These are phyloP conservation scores for Ichneumoninae sp. DNA, from an alignment of 2,888 invertebrate species.

Conservation along the genomic window DNA sequence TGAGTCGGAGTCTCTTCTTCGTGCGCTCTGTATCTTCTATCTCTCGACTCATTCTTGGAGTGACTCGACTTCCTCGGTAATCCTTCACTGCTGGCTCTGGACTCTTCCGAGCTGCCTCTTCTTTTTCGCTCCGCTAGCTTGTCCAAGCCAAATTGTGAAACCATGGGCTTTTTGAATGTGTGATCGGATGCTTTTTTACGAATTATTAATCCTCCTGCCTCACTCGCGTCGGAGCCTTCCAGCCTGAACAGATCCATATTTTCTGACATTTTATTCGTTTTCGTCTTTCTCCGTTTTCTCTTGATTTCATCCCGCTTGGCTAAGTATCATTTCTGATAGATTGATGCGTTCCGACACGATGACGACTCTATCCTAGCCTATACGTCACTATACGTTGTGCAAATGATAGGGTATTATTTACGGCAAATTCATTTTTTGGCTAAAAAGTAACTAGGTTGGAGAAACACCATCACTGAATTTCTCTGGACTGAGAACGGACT, in stretches of 20 bases:
- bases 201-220: slow-evolving; percentile 84
- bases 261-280: slow-evolving; percentile 70
- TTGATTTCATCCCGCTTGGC: not conserved
- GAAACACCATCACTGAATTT: no score
- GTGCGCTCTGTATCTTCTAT: slow-evolving; percentile 90
- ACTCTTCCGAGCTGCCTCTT: slow-evolving; percentile 82
- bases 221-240: slow-evolving; percentile 82
- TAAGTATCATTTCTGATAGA: not conserved
- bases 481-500: no score
- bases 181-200: slow-evolving; percentile 84
- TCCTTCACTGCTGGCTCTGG: not conserved
- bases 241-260: slow-evolving; percentile 83
- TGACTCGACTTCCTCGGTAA: slow-evolving; percentile 12
- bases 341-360: not conserved
- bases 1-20: slow-evolving; percentile 97
- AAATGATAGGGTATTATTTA: no score
- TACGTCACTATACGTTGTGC: not conserved
- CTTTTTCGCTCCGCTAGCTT: slow-evolving; percentile 92
- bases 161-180: slow-evolving; percentile 91
- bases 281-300: not conserved
- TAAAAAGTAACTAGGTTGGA: no score
- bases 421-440: no score
- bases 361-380: not conserved
- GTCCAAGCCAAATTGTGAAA: slow-evolving; percentile 93
- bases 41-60: slow-evolving; percentile 77